phyloP scores from a whole-genome alignment of 2,888 invertebrate genomes.

The Lysandra bellargus region DNA sequence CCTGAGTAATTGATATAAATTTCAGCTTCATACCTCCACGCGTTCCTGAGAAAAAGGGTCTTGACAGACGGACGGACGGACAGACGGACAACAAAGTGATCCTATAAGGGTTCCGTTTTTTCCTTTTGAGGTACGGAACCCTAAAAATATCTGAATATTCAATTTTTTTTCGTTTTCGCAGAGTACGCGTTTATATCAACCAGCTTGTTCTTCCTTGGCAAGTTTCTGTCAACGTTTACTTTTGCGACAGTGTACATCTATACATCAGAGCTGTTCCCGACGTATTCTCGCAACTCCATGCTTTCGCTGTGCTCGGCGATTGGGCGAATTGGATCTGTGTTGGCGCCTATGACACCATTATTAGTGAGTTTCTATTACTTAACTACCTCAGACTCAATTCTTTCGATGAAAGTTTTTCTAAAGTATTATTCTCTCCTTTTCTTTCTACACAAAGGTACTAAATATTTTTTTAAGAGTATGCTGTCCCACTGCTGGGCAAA shows the following conservation, averaged over 20 bases:
- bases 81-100: no score
- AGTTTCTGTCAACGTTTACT: slow-evolving; percentile 46
- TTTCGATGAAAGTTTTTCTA: not conserved
- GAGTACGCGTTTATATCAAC: slow-evolving; percentile 46
- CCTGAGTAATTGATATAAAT: no score
- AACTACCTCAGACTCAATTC: not conserved
- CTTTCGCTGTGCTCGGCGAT: slow-evolving; percentile 53
- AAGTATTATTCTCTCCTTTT: not conserved
- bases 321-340: slow-evolving; percentile 50
- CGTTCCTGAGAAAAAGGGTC: no score
- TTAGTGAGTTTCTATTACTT: slow-evolving; percentile 46
- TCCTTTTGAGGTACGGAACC: no score
- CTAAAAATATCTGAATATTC: not conserved
- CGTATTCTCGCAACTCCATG: slow-evolving; percentile 54
- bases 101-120: no score
- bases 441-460: not conserved
- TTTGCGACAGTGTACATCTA: slow-evolving; percentile 51
- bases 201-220: slow-evolving; percentile 46
- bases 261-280: slow-evolving; percentile 55
- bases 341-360: slow-evolving; percentile 58
- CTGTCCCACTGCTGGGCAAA: no score
- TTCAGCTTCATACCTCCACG: no score
- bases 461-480: no score
- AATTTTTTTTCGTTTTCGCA: slow-evolving; percentile 33
- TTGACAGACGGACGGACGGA: no score